These are phyloP conservation scores for Chascanopsetta lugubris DNA, from an alignment of 2,113 vertebrate genomes.

Conservation along the genomic window DNA sequence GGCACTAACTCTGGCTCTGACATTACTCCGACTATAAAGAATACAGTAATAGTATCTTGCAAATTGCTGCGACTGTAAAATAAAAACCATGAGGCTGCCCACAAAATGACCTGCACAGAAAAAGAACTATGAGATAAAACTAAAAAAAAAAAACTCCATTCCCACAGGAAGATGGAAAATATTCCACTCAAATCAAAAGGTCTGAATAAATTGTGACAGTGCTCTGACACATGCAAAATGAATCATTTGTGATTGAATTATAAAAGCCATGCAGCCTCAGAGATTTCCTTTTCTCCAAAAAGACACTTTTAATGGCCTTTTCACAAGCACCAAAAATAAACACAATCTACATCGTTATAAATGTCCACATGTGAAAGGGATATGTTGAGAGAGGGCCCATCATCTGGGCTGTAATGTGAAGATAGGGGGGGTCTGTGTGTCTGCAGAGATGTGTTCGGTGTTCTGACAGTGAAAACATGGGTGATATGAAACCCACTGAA, in stretches of 20 bases:
- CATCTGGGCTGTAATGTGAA: conserved; percentile 24
- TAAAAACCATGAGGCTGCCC: conserved; percentile 21
- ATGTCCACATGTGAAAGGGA: conserved; percentile 25
- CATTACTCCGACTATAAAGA: conserved; percentile 42
- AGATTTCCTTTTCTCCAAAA: conserved; percentile 7
- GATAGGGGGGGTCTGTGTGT: conserved; percentile 37
- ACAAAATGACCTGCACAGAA: conserved; percentile 21
- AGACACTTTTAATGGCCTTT: conserved; percentile 1
- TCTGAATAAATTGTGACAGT: conserved; percentile 19
- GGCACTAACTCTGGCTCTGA: conserved; percentile 58
- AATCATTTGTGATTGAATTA: conserved; percentile 24
- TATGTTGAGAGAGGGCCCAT: conserved; percentile 48
- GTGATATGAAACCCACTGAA: conserved; percentile 69
- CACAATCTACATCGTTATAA: conserved; percentile 24
- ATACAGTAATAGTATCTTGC: conserved; percentile 42
- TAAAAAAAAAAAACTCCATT: conserved; percentile 15
- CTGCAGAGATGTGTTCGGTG: conserved; percentile 55
- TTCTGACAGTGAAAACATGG: conserved; percentile 65
- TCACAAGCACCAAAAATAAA: conserved; percentile 19
- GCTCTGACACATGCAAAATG: conserved; percentile 2
- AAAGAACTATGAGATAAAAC: too few species aligned
- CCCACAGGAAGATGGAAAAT: conserved; percentile 23
- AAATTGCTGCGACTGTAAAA: conserved; percentile 20
- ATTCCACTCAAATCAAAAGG: conserved; percentile 10
- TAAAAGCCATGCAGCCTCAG: background rate